A percentile compares a stretch with the other conserved stretches of the same genome.
Evolutionary conservation across 1,140 invertebrate genomes (phyloP).

Genomic region (Achatina immaculata): DNA sequence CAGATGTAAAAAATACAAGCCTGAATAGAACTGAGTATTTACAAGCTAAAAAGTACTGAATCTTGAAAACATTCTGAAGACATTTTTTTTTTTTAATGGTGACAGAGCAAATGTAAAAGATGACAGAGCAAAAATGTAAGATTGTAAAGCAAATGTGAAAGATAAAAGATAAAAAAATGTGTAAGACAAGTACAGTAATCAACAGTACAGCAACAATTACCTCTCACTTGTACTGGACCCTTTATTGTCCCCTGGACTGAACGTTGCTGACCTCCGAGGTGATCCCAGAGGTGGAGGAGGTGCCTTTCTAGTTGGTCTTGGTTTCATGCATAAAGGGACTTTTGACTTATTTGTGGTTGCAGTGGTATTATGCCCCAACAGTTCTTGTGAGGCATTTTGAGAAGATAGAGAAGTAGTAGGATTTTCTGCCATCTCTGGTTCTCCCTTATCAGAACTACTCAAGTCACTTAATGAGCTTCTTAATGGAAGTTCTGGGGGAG

Average conservation of each 20-base stretch:
- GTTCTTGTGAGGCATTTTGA: slow-evolving; percentile 14
- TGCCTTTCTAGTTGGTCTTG: slow-evolving; percentile 42
- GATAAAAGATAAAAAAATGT: not conserved
- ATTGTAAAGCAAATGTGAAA: not conserved
- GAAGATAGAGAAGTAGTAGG: not conserved
- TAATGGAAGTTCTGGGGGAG: not conserved
- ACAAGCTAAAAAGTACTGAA: too few species aligned
- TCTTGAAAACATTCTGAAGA: too few species aligned
- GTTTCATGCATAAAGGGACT: not conserved
- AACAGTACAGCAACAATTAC: not conserved
- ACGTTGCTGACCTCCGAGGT: slow-evolving; percentile 20
- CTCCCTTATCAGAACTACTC: not conserved
- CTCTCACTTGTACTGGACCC: not conserved
- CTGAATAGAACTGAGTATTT: too few species aligned
- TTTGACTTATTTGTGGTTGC: not conserved
- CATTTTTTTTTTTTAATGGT: too few species aligned
- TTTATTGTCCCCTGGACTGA: slow-evolving; percentile 11
- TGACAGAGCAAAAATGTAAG: not conserved
- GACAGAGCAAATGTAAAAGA: too few species aligned
- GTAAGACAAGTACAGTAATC: not conserved
- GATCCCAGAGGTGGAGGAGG: slow-evolving; percentile 43
- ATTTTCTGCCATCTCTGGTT: slow-evolving; percentile 3
- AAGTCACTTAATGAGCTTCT: not conserved
- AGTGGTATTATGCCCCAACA: too few species aligned
- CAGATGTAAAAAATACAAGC: too few species aligned